phyloP scores from a whole-genome alignment of 2,797 vertebrate genomes.

The Chrysolophus pictus region DNA sequence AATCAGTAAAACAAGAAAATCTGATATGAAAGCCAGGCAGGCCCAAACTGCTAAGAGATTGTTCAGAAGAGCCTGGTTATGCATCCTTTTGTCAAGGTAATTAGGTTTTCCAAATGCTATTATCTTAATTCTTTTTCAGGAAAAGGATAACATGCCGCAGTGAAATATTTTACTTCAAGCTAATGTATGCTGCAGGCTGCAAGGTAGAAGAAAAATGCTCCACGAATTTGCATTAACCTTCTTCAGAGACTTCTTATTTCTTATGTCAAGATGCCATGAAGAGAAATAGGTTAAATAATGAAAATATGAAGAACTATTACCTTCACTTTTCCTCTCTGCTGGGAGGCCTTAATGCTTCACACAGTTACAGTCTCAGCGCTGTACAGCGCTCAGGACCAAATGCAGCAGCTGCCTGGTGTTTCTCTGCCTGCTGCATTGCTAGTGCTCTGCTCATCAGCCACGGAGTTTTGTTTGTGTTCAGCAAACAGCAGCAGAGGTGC shows the following conservation, averaged over 20 bases:
- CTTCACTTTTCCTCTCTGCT: not conserved
- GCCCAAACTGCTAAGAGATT: not conserved
- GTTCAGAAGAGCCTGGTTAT: not conserved
- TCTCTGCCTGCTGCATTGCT: not conserved
- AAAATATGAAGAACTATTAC: not conserved
- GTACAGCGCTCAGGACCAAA: not conserved
- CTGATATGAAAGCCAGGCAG: not conserved
- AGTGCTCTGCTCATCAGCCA: not conserved
- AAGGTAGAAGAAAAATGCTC: not conserved
- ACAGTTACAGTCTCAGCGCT: not conserved
- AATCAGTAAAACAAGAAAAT: not conserved
- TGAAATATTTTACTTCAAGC: not conserved
- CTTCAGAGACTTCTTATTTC: not conserved
- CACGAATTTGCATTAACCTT: not conserved
- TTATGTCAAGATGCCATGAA: not conserved
- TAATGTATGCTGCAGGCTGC: not conserved
- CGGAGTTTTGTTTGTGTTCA: not conserved
- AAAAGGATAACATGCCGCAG: not conserved
- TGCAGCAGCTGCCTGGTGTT: not conserved
- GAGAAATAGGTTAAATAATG: not conserved
- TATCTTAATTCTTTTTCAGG: not conserved
- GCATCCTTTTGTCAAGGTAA: not conserved
- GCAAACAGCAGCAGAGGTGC: accelerated
- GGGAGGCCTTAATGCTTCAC: not conserved
- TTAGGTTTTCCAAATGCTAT: not conserved